A percentile compares a stretch with the other conserved stretches of the same genome.
Evolutionary conservation across 2,797 vertebrate species (phyloP).

Genomic region (Esox masquinongy): DNA sequence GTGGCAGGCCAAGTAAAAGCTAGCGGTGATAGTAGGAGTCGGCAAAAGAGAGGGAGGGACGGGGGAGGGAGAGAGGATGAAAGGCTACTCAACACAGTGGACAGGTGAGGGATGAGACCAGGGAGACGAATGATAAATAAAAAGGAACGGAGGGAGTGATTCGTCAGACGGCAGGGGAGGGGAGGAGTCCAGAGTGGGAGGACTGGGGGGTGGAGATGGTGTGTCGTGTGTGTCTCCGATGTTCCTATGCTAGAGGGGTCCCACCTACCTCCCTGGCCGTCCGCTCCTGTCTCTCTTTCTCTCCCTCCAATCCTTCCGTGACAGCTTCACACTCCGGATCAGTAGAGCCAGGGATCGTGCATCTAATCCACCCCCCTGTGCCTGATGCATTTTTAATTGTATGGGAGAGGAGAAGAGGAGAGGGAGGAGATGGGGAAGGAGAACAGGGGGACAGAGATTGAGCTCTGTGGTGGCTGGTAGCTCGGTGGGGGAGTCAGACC

Average conservation of each 20-base stretch:
- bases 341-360: conserved; percentile 67
- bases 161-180: conserved; percentile 28
- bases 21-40: conserved; percentile 70
- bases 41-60: conserved; percentile 56
- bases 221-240: conserved; percentile 8
- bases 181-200: conserved; percentile 35
- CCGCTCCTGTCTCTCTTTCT: conserved; percentile 20
- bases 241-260: conserved; percentile 5
- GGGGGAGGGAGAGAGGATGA: conserved; percentile 64
- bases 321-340: conserved; percentile 78
- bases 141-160: conserved; percentile 71
- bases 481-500: conserved; percentile 36
- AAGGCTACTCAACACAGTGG: conserved; percentile 77
- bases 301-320: conserved; percentile 56
- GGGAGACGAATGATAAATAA: conserved; percentile 71
- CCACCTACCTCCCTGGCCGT: conserved; percentile 11
- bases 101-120: conserved; percentile 83
- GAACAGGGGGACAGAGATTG: conserved; percentile 39
- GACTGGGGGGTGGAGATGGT: conserved; percentile 9
- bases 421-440: conserved; percentile 20
- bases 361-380: conserved; percentile 68
- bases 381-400: conserved; percentile 80
- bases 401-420: conserved; percentile 40
- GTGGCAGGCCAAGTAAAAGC: conserved; percentile 73
- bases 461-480: conserved; percentile 30